Evolutionary conservation across 2,888 invertebrate species (phyloP).

Genomic region (Xestia c-nigrum): DNA sequence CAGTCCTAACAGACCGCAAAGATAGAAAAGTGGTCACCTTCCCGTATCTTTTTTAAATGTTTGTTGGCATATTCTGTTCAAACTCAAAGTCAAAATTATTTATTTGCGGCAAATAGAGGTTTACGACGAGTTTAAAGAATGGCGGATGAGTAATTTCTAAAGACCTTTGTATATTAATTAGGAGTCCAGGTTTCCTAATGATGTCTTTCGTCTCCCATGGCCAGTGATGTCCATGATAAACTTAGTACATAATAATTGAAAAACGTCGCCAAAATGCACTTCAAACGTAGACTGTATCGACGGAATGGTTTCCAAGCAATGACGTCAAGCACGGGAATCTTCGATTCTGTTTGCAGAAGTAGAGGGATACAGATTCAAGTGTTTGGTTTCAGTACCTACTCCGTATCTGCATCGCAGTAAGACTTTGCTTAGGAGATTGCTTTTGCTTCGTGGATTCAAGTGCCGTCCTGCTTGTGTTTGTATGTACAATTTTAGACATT

Average conservation of each 20-base stretch:
- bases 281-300: not conserved
- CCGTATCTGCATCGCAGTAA: constrained; percentile 7
- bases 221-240: not conserved
- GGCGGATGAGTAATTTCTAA: not conserved
- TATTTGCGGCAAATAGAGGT: too few relatives aligned
- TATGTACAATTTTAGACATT: not conserved
- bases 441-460: not conserved
- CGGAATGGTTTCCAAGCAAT: not conserved
- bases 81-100: too few relatives aligned
- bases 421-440: not conserved
- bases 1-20: too few relatives aligned
- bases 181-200: not conserved
- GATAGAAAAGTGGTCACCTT: not conserved
- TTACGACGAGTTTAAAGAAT: not conserved
- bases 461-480: not conserved
- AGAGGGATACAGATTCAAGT: not conserved
- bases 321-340: not conserved
- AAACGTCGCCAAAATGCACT: not conserved
- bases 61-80: not conserved
- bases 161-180: not conserved
- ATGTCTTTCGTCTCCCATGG: not conserved
- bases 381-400: constrained; percentile 13
- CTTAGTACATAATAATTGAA: not conserved
- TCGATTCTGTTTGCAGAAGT: constrained; percentile 1
- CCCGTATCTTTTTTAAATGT: not conserved